Percentiles rank a stretch among this genome's conserved stretches.
Conservation (phyloP, 2,113 vertebrate species). For the Myiagra hebetior region DNA sequence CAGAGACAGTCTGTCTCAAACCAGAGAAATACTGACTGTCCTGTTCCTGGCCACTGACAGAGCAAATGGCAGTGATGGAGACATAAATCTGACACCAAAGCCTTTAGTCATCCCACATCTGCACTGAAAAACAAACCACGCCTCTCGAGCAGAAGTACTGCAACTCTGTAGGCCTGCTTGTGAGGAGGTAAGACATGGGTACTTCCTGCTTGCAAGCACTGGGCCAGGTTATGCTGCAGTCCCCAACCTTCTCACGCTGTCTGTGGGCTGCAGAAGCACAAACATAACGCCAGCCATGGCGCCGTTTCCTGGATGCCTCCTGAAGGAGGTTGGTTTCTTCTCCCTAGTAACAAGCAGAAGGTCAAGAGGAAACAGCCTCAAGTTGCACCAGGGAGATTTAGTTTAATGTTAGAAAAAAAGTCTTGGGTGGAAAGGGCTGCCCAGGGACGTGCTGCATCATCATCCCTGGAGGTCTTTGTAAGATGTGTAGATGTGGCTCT, state of each 20-base stretch:
- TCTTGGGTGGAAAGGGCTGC: background rate
- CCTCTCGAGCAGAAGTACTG: background rate
- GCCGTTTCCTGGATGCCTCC: background rate
- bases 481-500: rapidly evolving
- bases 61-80: background rate
- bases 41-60: background rate
- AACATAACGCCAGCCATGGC: rapidly evolving
- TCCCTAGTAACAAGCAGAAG: background rate
- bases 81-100: background rate
- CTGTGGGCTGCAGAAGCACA: background rate
- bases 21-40: background rate
- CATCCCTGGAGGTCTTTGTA: background rate
- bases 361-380: background rate
- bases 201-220: background rate
- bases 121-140: background rate
- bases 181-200: background rate
- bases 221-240: background rate
- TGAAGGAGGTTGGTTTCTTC: background rate
- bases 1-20: background rate
- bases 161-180: background rate
- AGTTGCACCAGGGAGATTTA: background rate
- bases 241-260: background rate
- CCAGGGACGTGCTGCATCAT: background rate
- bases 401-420: background rate
- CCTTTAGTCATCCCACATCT: background rate